Base-by-base conservation (phyloP, 2,888 invertebrate genomes). In the Eudasyphora cyanicolor region DNA sequence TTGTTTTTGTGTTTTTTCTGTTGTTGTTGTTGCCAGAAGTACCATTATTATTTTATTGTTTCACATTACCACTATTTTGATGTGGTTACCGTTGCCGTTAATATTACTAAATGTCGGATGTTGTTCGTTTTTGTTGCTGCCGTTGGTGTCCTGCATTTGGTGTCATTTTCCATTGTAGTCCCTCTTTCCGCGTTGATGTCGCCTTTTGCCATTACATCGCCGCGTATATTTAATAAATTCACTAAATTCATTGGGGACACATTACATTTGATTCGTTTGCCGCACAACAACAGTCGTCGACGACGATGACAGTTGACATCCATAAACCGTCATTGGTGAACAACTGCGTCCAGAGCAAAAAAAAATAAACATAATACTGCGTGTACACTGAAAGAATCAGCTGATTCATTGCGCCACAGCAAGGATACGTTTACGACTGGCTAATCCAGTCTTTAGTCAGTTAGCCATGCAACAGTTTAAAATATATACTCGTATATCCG, bases 221-320 rank as follows among this genome's bases (percentile, higher is more conserved):
- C n/a, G n/a, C 49, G 75, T 62, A n/a, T 42, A 70, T 79, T 70
- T 54, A 84, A 81, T 78, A 84, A 81, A 81, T 81, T 84, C 51
- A 71, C 42, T 6, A 78, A 78, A 84, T 70, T 81, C 84, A 81
- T 67, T 62, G 38, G 84, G 84, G 84, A 84, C 71, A 84, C 84
- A 84, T 84, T 84, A 84, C 64, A 42, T 84, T 84, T 84, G 81
- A 81, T 84, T 71, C 27, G 51, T 81, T 80, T 49, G 14, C 38
- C 19, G 35, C 74, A n/a, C n/a, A n/a, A n/a, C n/a, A n/a, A n/a
- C n/a, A n/a, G n/a, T n/a, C n/a, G n/a, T n/a, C n/a, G n/a, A n/a
- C n/a, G n/a, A n/a, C n/a, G n/a, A n/a, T n/a, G n/a, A n/a, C n/a
- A n/a, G n/a, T n/a, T 80, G 74, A 80, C 80, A 76, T 60, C 67